Evolutionary conservation across 2,797 vertebrate species (phyloP).

Genomic region (Lerista edwardsae): DNA sequence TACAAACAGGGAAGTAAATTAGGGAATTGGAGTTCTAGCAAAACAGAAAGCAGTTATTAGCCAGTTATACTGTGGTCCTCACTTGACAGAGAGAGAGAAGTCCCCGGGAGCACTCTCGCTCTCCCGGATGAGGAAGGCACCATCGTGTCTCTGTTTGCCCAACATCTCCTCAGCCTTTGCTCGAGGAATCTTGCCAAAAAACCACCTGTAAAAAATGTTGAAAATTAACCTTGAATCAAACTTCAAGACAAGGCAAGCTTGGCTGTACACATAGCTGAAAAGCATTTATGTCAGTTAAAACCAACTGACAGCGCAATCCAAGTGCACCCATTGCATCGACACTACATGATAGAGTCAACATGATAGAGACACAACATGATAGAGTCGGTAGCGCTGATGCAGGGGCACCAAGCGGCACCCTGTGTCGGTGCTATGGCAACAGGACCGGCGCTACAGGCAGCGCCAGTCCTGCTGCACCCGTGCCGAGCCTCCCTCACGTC

Average conservation of each 20-base stretch:
- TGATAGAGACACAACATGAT: too few relatives aligned
- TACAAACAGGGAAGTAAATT: neutral
- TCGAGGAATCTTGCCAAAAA: slow-evolving; percentile 98
- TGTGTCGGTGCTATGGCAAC: too few relatives aligned
- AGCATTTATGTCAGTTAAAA: neutral
- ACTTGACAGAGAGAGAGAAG: slow-evolving; percentile 99
- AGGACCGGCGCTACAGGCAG: too few relatives aligned
- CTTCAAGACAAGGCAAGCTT: neutral
- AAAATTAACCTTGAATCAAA: slow-evolving; percentile 14
- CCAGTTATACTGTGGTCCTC: slow-evolving; percentile 68
- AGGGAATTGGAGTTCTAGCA: neutral
- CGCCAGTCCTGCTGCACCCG: too few relatives aligned
- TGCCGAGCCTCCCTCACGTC: too few relatives aligned
- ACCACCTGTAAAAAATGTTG: slow-evolving; percentile 86
- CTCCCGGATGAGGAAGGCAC: slow-evolving; percentile 97
- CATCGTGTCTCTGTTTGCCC: slow-evolving; percentile 97
- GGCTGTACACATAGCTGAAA: neutral
- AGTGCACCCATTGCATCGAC: too few relatives aligned
- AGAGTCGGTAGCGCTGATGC: too few relatives aligned
- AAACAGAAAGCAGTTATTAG: neutral
- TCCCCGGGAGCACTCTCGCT: slow-evolving; percentile 98
- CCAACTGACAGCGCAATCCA: too few relatives aligned
- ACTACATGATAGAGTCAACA: too few relatives aligned
- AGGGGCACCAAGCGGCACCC: too few relatives aligned
- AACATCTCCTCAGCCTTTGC: slow-evolving; percentile 98